Percentiles rank a stretch among this genome's conserved stretches.
phyloP scores from a whole-genome alignment of 2,797 vertebrate genomes.

The Chrosomus eos region DNA sequence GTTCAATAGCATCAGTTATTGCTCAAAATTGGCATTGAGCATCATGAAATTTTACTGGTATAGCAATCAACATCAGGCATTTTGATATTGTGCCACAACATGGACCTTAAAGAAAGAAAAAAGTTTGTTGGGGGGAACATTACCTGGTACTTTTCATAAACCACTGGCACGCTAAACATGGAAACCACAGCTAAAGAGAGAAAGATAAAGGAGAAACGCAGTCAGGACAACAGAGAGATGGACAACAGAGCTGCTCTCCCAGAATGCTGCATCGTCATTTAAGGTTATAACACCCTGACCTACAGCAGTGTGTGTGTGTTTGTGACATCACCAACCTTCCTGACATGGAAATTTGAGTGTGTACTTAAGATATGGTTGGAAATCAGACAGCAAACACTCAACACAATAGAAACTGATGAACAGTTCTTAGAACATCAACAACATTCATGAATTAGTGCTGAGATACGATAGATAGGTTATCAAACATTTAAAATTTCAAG shows the following conservation, averaged over 20 bases:
- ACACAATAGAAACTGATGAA: background rate
- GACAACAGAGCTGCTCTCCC: background rate
- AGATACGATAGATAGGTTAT: background rate
- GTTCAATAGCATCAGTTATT: background rate
- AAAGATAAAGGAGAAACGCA: slow-evolving; percentile 35
- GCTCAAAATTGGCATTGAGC: background rate
- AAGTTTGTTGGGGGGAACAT: slow-evolving; percentile 27
- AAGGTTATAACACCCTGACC: slow-evolving; percentile 37
- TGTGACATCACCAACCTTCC: slow-evolving; percentile 32
- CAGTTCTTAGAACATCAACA: background rate
- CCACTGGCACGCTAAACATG: slow-evolving; percentile 96
- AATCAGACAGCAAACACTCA: slow-evolving; percentile 2
- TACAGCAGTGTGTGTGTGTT: slow-evolving; percentile 9
- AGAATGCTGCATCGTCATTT: slow-evolving; percentile 17
- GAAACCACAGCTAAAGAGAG: slow-evolving; percentile 88
- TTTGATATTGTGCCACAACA: background rate
- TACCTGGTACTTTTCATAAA: slow-evolving; percentile 99
- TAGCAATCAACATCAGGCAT: background rate
- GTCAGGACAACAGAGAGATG: background rate
- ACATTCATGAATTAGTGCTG: background rate
- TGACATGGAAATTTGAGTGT: slow-evolving; percentile 10
- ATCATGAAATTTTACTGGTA: background rate
- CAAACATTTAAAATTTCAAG: background rate
- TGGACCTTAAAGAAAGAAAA: background rate
- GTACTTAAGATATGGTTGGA: slow-evolving; percentile 12